These are phyloP conservation scores for Acanthacorydalis orientalis DNA, from an alignment of 2,888 invertebrate species.

Conservation along the genomic window DNA sequence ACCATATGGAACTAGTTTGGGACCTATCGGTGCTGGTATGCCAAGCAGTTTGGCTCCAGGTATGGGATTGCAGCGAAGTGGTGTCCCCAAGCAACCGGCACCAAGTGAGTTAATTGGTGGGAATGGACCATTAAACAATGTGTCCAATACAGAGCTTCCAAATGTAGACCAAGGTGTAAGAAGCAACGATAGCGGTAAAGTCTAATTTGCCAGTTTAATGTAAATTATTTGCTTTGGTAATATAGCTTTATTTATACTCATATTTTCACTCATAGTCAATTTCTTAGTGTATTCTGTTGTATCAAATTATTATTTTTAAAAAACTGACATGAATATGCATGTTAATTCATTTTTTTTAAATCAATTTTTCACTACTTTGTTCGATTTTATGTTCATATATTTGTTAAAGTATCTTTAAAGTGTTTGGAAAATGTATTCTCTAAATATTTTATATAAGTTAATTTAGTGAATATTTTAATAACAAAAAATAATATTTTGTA, in stretches of 20 bases:
- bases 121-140: slow-evolving; percentile 15
- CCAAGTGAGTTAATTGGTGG: slow-evolving; percentile 43
- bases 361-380: no score
- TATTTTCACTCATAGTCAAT: no score
- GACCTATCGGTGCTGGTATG: slow-evolving; percentile 25
- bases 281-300: no score
- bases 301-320: no score
- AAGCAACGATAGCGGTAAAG: slow-evolving; percentile 28
- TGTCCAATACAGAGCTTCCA: slow-evolving; percentile 23
- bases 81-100: slow-evolving; percentile 38
- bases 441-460: no score
- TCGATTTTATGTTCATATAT: no score
- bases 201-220: slow-evolving; percentile 1
- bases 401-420: no score
- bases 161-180: slow-evolving; percentile 29
- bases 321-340: no score
- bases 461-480: no score
- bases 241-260: not conserved
- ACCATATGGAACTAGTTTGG: slow-evolving; percentile 29
- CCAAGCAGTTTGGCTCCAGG: slow-evolving; percentile 30
- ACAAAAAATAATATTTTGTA: no score
- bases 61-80: slow-evolving; percentile 27
- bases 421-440: no score
- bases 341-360: no score
- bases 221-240: not conserved